Evolutionary conservation across 2,113 vertebrate species (phyloP).

Genomic region (Salvelinus fontinalis): DNA sequence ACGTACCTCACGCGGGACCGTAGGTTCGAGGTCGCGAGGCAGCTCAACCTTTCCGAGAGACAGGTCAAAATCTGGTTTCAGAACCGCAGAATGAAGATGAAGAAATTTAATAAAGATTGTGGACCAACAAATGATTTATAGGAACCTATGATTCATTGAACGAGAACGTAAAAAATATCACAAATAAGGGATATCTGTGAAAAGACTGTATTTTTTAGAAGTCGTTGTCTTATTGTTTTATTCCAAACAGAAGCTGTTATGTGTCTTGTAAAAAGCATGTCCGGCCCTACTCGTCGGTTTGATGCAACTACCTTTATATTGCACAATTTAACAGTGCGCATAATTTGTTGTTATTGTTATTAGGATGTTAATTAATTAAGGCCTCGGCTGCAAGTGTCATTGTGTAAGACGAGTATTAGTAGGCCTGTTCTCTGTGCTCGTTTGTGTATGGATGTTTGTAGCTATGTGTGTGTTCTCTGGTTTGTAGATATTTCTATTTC

Average conservation of each 20-base stretch:
- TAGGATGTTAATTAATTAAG: constrained; percentile 76
- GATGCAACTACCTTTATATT: constrained; percentile 90
- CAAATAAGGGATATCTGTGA: constrained; percentile 21
- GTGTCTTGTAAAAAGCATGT: constrained; percentile 71
- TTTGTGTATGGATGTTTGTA: constrained; percentile 87
- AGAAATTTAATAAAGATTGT: constrained; percentile 95
- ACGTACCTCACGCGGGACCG: constrained; percentile 98
- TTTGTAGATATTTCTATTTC: constrained; percentile 86
- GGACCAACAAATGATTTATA: constrained; percentile 87
- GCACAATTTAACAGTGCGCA: constrained; percentile 84
- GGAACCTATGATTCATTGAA: not conserved
- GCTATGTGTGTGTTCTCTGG: constrained; percentile 77
- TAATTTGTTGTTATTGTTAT: constrained; percentile 76
- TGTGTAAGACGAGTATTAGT: constrained; percentile 83
- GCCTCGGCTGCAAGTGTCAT: constrained; percentile 72
- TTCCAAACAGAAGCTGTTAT: constrained; percentile 55
- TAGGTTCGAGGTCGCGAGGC: constrained; percentile 92
- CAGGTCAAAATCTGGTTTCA: constrained; percentile 99
- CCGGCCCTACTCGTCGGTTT: constrained; percentile 53
- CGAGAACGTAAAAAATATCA: constrained; percentile 1
- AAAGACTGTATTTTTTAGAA: constrained; percentile 53
- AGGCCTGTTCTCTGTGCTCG: constrained; percentile 82
- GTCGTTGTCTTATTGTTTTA: constrained; percentile 61
- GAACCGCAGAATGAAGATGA: constrained; percentile 98
- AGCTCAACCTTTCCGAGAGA: constrained; percentile 92